These are phyloP conservation scores for Nasua narica DNA, from an alignment of 2,797 vertebrate genomes.

Conservation along the genomic window DNA sequence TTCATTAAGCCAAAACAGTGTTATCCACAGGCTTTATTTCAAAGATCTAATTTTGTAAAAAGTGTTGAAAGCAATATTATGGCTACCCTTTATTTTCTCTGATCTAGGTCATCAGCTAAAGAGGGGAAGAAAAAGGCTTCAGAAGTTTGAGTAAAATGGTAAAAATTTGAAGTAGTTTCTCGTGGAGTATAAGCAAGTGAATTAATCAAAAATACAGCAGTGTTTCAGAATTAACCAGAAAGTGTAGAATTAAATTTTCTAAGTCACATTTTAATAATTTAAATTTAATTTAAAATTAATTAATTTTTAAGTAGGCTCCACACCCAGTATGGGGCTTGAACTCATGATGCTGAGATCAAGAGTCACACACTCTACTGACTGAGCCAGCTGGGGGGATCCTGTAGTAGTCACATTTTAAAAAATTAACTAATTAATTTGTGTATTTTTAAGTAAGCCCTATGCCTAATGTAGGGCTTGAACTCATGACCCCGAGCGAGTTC, in stretches of 20 bases:
- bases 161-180: neutral
- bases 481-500: neutral
- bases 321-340: neutral
- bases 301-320: neutral
- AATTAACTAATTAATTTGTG: neutral
- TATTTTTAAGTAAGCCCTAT: neutral
- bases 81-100: neutral
- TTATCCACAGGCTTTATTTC: neutral
- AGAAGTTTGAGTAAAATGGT: neutral
- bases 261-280: neutral
- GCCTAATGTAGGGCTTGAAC: neutral
- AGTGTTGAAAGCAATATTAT: neutral
- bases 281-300: neutral
- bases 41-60: neutral
- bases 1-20: neutral
- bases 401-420: neutral
- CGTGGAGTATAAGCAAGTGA: neutral
- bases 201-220: neutral
- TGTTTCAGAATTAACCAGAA: conserved; percentile 4
- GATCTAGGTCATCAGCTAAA: neutral
- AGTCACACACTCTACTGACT: neutral
- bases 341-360: neutral
- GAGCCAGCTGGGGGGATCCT: neutral
- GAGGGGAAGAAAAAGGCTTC: neutral
- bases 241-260: neutral